Percentiles rank a stretch among this genome's conserved stretches.
phyloP scores from a whole-genome alignment of 2,888 invertebrate species.

The Leptura quadrifasciata region DNA sequence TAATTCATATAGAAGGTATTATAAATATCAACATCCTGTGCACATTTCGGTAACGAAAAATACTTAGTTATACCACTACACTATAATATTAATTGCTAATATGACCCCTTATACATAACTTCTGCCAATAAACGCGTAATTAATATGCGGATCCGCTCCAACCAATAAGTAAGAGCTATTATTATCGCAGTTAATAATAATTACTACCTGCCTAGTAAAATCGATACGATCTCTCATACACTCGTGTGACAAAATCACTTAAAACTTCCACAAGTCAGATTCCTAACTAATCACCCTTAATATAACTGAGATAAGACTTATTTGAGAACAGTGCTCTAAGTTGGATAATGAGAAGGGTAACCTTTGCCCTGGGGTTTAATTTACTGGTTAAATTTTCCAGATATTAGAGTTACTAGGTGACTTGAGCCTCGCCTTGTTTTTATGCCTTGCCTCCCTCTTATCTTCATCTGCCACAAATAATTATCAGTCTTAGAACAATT shows the following conservation, averaged over 20 bases:
- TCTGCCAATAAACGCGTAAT: slow-evolving; percentile 20
- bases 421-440: slow-evolving; percentile 36
- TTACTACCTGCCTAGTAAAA: slow-evolving; percentile 30
- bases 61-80: too few relatives aligned
- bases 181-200: slow-evolving; percentile 36
- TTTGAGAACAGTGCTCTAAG: slow-evolving; percentile 41
- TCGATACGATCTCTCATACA: slow-evolving; percentile 28
- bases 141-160: slow-evolving; percentile 7
- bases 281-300: slow-evolving; percentile 46
- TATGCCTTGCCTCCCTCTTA: slow-evolving; percentile 21
- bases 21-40: too few relatives aligned
- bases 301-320: slow-evolving; percentile 42
- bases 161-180: slow-evolving; percentile 11
- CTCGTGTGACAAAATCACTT: slow-evolving; percentile 46
- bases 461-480: slow-evolving; percentile 15
- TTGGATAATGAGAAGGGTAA: slow-evolving; percentile 50
- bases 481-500: slow-evolving; percentile 19
- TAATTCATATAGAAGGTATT: too few relatives aligned
- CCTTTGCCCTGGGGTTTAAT: slow-evolving; percentile 46
- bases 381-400: slow-evolving; percentile 45
- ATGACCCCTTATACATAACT: background rate
- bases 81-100: background rate
- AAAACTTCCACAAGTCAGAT: slow-evolving; percentile 43
- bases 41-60: too few relatives aligned
- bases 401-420: slow-evolving; percentile 43